A percentile compares a stretch with the other conserved stretches of the same genome.
Evolutionary conservation across 2,888 invertebrate species (phyloP).

Genomic region (Hoplodrina ambigua): DNA sequence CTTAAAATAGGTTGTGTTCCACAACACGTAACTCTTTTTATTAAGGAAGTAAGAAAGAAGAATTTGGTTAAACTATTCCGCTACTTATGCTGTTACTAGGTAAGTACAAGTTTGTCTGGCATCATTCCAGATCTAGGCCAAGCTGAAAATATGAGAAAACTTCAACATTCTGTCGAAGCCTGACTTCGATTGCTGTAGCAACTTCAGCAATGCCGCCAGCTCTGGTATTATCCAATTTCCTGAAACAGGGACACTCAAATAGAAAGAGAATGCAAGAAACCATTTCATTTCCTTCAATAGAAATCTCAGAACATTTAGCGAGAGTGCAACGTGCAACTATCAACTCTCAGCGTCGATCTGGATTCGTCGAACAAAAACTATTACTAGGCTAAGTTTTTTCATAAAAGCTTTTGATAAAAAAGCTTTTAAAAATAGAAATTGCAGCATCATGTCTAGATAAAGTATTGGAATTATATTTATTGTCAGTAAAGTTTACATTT

Average conservation of each 20-base stretch:
- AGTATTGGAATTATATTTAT: no score
- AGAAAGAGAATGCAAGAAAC: slow-evolving; percentile 12
- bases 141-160: not conserved
- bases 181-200: not conserved
- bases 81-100: slow-evolving; percentile 4
- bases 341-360: no score
- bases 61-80: slow-evolving; percentile 3
- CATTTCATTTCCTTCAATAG: slow-evolving; percentile 18
- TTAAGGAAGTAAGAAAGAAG: not conserved
- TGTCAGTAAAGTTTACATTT: no score
- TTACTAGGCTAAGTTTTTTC: no score
- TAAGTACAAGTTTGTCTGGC: slow-evolving; percentile 11
- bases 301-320: not conserved
- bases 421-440: no score
- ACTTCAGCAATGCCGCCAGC: not conserved
- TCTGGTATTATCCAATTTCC: slow-evolving; percentile 21
- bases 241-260: slow-evolving; percentile 1
- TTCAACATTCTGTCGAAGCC: slow-evolving; percentile 3
- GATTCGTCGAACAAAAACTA: no score
- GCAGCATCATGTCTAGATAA: no score
- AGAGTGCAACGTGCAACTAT: no score
- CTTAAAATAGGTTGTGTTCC: not conserved
- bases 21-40: not conserved
- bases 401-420: not conserved
- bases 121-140: not conserved